Base-by-base conservation (phyloP, 2,888 invertebrate genomes). In the Hecatera dysodea region DNA sequence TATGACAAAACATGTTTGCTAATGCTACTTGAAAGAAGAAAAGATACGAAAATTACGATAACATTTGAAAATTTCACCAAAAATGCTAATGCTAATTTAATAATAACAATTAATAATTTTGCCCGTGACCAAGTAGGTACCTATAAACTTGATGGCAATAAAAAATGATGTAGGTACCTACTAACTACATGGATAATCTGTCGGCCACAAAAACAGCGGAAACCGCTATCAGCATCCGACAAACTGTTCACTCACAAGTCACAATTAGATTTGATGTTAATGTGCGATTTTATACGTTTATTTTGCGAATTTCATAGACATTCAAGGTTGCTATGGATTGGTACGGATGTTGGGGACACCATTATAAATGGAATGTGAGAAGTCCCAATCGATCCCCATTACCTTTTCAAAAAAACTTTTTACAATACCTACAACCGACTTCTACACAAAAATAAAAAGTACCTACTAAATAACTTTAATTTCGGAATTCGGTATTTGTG, bases 221-320 rank as follows among this genome's bases (percentile, higher is more conserved):
- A 81, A 71, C 72, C 57, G 63, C 78, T 89, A 89, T 90, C 90
- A 75, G 79, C 85, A 84, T 89, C 90, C 86, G 88, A 68, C 75
- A 46, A 79, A 76, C 75, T 57, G 65, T 67, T 64, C 60, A 39
- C 61, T 65, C 36, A n/a, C 48, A 60, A 67, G 61, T 65, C 36
- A n/a, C 48, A 60, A 67, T 61, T 64, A 46, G 56, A 72, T 74
- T 75, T 52, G 42, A 60, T 36, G 63, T 52, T 33, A 56, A 33
- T 62, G 42, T 33, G 50, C 6, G 12, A 73, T 53, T 53, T 33
- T 24, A 76, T 48, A 22, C 66, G 2, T 29, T 29, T 29, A 29
- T 29, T 2, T 29, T 4, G 11, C 11, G 0, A 15, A 39, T 24
- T 22, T 15, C 42, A 24, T 27, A n/a, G 22, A 15, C n/a, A n/a